These are phyloP conservation scores for Ascaphus truei DNA, from an alignment of 2,113 vertebrate genomes.

Conservation along the genomic window DNA sequence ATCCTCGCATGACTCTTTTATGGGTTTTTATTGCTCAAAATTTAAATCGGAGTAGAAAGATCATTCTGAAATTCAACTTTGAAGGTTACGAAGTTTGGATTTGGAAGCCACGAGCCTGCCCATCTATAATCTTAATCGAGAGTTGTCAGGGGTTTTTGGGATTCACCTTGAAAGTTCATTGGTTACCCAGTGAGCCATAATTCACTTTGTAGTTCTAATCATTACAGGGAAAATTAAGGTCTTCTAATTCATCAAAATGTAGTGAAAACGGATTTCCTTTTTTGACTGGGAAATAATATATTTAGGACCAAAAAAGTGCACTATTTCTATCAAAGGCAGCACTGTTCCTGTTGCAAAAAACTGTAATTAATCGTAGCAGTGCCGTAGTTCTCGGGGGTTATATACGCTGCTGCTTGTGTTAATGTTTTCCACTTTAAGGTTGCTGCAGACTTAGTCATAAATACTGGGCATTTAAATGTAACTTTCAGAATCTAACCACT, in stretches of 20 bases:
- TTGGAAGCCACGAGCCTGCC: no score
- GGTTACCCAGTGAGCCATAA: no score
- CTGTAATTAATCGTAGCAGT: background rate
- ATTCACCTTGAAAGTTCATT: no score
- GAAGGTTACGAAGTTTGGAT: no score
- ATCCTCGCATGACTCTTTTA: no score
- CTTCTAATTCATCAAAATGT: background rate
- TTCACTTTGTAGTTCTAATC: no score
- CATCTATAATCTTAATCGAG: no score
- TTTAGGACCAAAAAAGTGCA: background rate
- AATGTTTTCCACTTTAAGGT: slow-evolving; percentile 19
- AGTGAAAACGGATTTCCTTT: background rate
- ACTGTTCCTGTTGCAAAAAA: background rate
- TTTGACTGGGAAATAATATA: background rate
- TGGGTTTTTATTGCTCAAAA: no score
- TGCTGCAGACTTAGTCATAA: slow-evolving; percentile 15
- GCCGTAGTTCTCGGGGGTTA: background rate
- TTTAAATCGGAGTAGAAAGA: no score
- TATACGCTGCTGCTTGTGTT: background rate
- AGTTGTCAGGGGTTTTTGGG: no score
- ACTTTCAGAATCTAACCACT: background rate
- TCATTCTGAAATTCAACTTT: no score
- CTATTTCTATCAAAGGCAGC: background rate
- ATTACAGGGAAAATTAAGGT: background rate
- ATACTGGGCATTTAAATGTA: slow-evolving; percentile 7